phyloP scores from a whole-genome alignment of 2,888 invertebrate species.

The Pristionchus maxplancki region DNA sequence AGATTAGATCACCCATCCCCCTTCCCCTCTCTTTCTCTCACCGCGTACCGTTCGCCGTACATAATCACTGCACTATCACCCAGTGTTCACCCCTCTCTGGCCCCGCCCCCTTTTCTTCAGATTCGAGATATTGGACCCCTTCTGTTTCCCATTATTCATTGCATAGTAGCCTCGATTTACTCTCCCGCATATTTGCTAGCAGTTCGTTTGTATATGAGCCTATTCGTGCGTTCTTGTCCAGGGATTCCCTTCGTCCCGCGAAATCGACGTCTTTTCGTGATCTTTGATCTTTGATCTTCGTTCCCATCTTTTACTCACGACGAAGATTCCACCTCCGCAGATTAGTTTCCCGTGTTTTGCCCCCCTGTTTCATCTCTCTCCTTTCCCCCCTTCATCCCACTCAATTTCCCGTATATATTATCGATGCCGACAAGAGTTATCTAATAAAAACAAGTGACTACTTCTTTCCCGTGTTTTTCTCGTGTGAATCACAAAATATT shows the following conservation, averaged over 20 bases:
- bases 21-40: conserved; percentile 20
- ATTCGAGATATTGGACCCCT: background rate
- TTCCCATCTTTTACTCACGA: background rate
- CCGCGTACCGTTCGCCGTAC: conserved; percentile 26
- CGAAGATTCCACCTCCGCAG: conserved; percentile 34
- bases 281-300: conserved; percentile 41
- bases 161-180: conserved; percentile 35
- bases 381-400: background rate
- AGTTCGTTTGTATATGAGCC: conserved; percentile 39
- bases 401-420: conserved; percentile 35
- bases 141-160: background rate
- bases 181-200: background rate
- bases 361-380: background rate
- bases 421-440: conserved; percentile 38
- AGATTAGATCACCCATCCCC: conserved; percentile 2
- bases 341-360: conserved; percentile 22
- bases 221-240: conserved; percentile 43
- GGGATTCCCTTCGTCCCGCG: conserved; percentile 17
- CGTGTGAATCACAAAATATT: background rate
- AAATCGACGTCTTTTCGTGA: conserved; percentile 31
- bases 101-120: conserved; percentile 31
- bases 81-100: conserved; percentile 19
- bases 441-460: conserved; percentile 45
- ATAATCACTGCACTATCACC: conserved; percentile 42
- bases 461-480: background rate